These are phyloP conservation scores for Drosophila grimshawi DNA, from an alignment of 1,140 invertebrate species.

Conservation along the genomic window DNA sequence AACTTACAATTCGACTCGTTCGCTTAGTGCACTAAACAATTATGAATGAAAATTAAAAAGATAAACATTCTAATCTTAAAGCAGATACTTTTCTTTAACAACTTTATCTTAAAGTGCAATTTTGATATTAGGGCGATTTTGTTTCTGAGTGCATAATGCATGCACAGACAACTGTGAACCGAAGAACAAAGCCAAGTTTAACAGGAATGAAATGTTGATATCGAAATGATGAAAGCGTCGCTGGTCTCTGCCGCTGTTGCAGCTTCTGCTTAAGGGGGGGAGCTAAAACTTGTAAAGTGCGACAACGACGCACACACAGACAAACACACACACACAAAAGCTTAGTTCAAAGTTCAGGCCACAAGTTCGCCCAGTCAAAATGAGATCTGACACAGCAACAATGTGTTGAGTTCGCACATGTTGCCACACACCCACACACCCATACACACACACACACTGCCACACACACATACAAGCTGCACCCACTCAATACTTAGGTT, in stretches of 20 bases:
- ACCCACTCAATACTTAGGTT: too few relatives aligned
- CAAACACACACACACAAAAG: constrained; percentile 26
- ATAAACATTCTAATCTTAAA: too few relatives aligned
- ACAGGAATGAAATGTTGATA: constrained; percentile 31
- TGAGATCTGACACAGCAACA: constrained; percentile 70
- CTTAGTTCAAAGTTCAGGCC: constrained; percentile 65
- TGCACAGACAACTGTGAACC: background rate
- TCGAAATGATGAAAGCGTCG: constrained; percentile 67
- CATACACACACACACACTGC: background rate
- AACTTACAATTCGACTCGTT: too few relatives aligned
- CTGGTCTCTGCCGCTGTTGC: constrained; percentile 7
- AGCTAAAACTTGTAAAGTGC: constrained; percentile 13
- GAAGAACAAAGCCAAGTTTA: background rate
- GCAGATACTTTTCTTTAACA: too few relatives aligned
- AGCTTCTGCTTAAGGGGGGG: constrained; percentile 25
- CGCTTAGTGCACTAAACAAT: too few relatives aligned
- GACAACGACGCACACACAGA: constrained; percentile 16
- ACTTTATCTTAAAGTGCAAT: too few relatives aligned
- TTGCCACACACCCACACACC: constrained; percentile 6
- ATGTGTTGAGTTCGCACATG: constrained; percentile 40
- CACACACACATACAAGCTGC: constrained; percentile 4
- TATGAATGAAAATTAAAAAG: too few relatives aligned
- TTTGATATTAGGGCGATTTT: too few relatives aligned
- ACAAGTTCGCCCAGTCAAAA: constrained; percentile 46
- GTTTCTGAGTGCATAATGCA: background rate